A percentile compares a stretch with the other conserved stretches of the same genome.
phyloP scores from a whole-genome alignment of 2,113 vertebrate species.

The Chrysemys picta region DNA sequence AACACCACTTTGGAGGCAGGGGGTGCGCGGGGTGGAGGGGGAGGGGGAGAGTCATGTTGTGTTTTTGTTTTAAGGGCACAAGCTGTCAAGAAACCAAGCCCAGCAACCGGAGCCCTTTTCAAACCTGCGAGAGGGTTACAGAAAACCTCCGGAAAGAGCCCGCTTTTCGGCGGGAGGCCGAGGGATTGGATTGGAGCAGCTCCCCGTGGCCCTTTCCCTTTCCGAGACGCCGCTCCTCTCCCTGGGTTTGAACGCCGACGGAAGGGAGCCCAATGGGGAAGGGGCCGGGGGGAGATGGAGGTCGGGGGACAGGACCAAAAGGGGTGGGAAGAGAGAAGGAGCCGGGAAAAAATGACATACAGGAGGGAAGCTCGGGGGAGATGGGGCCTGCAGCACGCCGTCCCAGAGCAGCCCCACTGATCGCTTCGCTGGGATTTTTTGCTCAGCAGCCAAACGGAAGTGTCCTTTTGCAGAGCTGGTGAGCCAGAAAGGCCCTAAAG shows the following conservation, averaged over 20 bases:
- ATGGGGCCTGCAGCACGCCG: not conserved
- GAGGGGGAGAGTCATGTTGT: not conserved
- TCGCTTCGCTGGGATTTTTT: not conserved
- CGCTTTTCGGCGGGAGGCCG: not conserved
- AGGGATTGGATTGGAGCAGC: not conserved
- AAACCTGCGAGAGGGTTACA: accelerated
- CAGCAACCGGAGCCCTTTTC: not conserved
- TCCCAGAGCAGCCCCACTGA: not conserved
- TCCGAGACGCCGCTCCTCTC: too few species aligned
- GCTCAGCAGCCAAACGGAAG: not conserved
- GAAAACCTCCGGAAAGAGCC: not conserved
- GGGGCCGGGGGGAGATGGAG: not conserved
- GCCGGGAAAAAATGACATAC: not conserved
- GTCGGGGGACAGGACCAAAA: not conserved
- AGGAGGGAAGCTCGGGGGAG: accelerated
- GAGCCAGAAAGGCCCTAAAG: not conserved
- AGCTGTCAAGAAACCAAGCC: not conserved
- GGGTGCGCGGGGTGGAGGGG: not conserved
- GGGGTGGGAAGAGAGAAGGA: too few species aligned
- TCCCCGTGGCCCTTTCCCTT: accelerated
- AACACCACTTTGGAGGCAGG: too few species aligned
- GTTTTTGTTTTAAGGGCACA: not conserved
- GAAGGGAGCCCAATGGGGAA: not conserved
- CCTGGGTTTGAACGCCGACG: too few species aligned
- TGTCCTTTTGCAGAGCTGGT: not conserved